A percentile compares a stretch with the other conserved stretches of the same genome.
These are phyloP conservation scores for Diabrotica balteata DNA, from an alignment of 2,888 invertebrate genomes.

Conservation along the genomic window DNA sequence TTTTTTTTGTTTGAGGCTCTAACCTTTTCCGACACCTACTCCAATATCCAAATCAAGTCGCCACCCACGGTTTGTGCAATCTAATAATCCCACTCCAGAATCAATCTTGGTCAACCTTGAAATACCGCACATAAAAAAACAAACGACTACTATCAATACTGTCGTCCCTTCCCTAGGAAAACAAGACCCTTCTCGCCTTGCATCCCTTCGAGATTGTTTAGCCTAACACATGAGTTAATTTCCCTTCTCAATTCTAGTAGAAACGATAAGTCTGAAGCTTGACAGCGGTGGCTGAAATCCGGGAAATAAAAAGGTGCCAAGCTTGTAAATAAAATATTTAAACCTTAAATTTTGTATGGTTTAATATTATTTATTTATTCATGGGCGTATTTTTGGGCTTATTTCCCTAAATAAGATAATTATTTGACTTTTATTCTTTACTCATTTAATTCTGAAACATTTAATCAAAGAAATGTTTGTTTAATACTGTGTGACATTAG, in stretches of 20 bases:
- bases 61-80: slow-evolving; percentile 1
- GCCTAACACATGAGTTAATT: slow-evolving; percentile 52
- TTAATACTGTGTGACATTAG: no score
- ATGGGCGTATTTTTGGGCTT: no score
- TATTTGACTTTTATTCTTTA: no score
- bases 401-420: no score
- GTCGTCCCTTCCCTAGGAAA: slow-evolving; percentile 6
- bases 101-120: slow-evolving; percentile 25
- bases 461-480: no score
- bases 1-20: no score
- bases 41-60: not conserved
- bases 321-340: no score
- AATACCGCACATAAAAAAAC: slow-evolving; percentile 27
- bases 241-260: slow-evolving; percentile 49
- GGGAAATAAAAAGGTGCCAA: no score
- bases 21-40: no score
- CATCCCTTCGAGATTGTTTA: slow-evolving; percentile 37
- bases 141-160: slow-evolving; percentile 25
- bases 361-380: no score
- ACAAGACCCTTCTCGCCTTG: slow-evolving; percentile 3
- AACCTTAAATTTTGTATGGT: no score
- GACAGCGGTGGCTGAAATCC: slow-evolving; percentile 20
- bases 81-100: slow-evolving; percentile 16
- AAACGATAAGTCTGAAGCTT: slow-evolving; percentile 48
- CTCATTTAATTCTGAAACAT: no score